Base-by-base conservation (phyloP, 2,888 invertebrate species). In the Stenolophus ochropezus region DNA sequence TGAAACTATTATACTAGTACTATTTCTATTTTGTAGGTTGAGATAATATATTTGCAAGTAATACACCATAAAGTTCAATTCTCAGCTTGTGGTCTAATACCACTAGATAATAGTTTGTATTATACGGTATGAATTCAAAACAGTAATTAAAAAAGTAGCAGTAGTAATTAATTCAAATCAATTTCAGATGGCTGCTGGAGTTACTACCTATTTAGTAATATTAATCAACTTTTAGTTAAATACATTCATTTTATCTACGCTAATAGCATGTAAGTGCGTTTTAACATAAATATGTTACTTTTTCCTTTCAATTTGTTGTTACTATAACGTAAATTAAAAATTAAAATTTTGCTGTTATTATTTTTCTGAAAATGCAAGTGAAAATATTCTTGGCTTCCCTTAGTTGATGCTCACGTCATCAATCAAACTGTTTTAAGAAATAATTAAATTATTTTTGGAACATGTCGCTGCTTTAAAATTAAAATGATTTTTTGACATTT, bases 61-160 rank as follows among this genome's bases (percentile, higher is more conserved):
- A 80, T 77, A 27, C 83, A 85, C 53, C 83, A 84, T 18, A 83
- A 80, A 82, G 65, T 85, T 23, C 78, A 82, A 23, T 85, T 85
- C 83, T 78, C 84, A 3, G 82, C 83, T 14, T 82, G 83, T 21
- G 85, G 82, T 5, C 74, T 85, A 1, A 84, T 85, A 77, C 20
- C 83, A 5, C 69, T 85, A 11, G 83, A 85, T 82, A 82, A 81
- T 6, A 83, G 82, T 1, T 21, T 85, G 21, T 76, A 84, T 6
- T 84, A 82, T 82, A 81, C 83, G 61, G 85, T 85, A 73, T 56
- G 56, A 79, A 51, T 25, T 14, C 5, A 61, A 21, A 61, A 23
- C 25, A n/a, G 25, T 11, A 5, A n/a, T 65, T 16, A 42, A 33
- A 33, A 6, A 11, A 42, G 11, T 42, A 33, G 65, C 27, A 33